Percentiles rank a stretch among this genome's conserved stretches.
These are phyloP conservation scores for Sciaenops ocellatus DNA, from an alignment of 2,797 vertebrate genomes.

Conservation along the genomic window DNA sequence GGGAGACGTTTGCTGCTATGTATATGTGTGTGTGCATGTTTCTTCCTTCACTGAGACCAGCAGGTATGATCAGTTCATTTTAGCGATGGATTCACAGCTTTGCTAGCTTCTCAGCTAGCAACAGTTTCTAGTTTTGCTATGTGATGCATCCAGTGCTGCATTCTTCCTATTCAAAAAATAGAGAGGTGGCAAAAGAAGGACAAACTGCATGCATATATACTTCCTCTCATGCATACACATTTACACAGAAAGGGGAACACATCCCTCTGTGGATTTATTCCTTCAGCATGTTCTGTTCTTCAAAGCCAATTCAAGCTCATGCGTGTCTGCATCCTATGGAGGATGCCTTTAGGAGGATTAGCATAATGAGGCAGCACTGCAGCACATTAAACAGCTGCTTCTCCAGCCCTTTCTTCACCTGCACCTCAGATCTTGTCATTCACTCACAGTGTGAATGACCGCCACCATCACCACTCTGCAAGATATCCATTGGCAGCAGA, in stretches of 20 bases:
- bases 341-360: constrained; percentile 63
- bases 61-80: neutral
- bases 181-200: neutral
- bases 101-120: neutral
- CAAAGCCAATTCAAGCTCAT: constrained; percentile 59
- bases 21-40: neutral
- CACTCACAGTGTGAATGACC: constrained; percentile 16
- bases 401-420: constrained; percentile 34
- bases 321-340: constrained; percentile 50
- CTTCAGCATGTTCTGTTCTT: constrained; percentile 54
- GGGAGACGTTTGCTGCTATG: neutral
- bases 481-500: constrained; percentile 31
- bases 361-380: constrained; percentile 64
- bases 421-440: constrained; percentile 46
- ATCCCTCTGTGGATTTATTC: constrained; percentile 44
- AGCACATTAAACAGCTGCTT: constrained; percentile 47
- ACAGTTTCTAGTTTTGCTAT: neutral
- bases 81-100: neutral
- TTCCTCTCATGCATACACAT: constrained; percentile 19
- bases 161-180: neutral
- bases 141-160: neutral
- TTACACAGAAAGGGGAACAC: constrained; percentile 21
- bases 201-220: neutral
- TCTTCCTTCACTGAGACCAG: neutral
- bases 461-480: constrained; percentile 26